Evolutionary conservation across 2,888 invertebrate genomes (phyloP).

Genomic region (Volucella bombylans): DNA sequence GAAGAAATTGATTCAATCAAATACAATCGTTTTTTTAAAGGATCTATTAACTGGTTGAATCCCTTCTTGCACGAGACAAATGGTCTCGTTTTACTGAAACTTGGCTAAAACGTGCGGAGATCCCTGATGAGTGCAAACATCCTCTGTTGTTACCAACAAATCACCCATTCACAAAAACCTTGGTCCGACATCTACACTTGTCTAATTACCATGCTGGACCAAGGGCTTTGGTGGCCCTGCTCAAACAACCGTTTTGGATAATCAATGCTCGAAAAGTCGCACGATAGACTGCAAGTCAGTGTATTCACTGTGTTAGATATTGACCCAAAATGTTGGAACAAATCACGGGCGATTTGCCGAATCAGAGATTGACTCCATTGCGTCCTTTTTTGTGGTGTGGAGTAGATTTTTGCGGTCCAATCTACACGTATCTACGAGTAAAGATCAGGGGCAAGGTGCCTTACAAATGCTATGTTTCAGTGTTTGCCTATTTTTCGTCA

Average conservation of each 20-base stretch:
- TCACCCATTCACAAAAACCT: no score
- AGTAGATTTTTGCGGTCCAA: slow-evolving; percentile 11
- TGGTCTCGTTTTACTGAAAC: not conserved
- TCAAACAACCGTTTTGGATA: not conserved
- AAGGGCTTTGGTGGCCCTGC: no score
- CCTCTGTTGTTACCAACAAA: no score
- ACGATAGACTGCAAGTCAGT: not conserved
- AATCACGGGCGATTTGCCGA: slow-evolving; percentile 13
- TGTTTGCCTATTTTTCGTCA: slow-evolving; percentile 3
- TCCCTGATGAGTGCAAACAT: slow-evolving; percentile 23
- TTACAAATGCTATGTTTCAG: slow-evolving; percentile 21
- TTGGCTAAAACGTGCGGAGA: no score
- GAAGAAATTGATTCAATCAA: slow-evolving; percentile 7
- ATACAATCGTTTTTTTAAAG: slow-evolving; percentile 3
- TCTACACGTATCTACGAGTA: slow-evolving; percentile 32
- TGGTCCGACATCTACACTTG: no score
- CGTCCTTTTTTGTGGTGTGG: slow-evolving; percentile 9
- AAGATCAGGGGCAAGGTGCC: slow-evolving; percentile 31
- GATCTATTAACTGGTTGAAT: slow-evolving; percentile 11
- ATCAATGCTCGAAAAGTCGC: not conserved
- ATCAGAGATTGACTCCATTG: slow-evolving; percentile 1
- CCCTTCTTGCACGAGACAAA: not conserved
- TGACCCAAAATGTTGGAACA: slow-evolving; percentile 1
- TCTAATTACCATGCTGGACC: no score
- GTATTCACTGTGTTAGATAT: not conserved